Evolutionary conservation across 2,113 vertebrate species (phyloP).

Genomic region (Telmatochromis sp.): DNA sequence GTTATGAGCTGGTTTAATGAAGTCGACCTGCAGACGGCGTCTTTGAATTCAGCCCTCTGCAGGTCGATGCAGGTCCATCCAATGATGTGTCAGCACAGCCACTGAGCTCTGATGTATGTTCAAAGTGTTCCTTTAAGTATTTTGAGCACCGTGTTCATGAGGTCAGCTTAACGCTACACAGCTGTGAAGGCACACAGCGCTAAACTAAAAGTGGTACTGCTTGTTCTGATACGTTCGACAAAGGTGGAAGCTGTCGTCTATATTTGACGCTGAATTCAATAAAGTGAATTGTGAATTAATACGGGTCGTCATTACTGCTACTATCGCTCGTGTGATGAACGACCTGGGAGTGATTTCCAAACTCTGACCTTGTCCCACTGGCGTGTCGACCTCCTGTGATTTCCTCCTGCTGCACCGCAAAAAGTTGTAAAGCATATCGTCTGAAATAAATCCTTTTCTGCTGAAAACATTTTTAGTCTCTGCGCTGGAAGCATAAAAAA

Average conservation of each 20-base stretch:
- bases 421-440: background rate
- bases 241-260: accelerated
- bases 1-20: background rate
- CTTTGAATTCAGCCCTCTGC: background rate
- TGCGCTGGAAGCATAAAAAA: background rate
- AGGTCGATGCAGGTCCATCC: background rate
- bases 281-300: background rate
- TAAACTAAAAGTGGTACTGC: background rate
- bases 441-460: background rate
- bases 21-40: accelerated
- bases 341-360: background rate
- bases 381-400: background rate
- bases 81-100: accelerated
- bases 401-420: background rate
- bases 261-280: background rate
- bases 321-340: background rate
- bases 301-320: accelerated
- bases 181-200: background rate
- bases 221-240: background rate
- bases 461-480: background rate
- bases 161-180: accelerated
- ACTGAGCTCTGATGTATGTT: background rate
- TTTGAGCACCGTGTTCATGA: background rate
- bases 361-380: background rate
- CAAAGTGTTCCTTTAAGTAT: background rate